Conservation (phyloP, 2,888 invertebrate species). For the Melinopterus prodromus region DNA sequence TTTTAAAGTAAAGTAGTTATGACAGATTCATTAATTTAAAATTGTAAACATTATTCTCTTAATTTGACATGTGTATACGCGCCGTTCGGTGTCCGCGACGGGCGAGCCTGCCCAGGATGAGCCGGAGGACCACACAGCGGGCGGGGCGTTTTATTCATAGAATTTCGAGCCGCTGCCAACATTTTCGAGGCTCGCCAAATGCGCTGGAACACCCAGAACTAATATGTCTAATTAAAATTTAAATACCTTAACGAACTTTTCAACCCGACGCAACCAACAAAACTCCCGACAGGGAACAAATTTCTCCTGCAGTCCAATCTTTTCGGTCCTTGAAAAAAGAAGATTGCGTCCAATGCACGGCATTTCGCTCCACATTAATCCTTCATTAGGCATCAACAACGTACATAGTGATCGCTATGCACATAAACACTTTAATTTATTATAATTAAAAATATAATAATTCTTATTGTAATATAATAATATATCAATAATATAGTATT, state of each 20-base stretch:
- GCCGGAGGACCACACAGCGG: constrained; percentile 46
- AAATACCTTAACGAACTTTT: constrained; percentile 40
- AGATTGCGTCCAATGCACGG: background rate
- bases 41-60: constrained; percentile 37
- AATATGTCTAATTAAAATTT: constrained; percentile 44
- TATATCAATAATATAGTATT: no score
- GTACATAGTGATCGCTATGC: no score
- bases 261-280: constrained; percentile 26
- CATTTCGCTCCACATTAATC: background rate
- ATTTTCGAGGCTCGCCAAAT: constrained; percentile 42
- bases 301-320: constrained; percentile 10
- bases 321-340: background rate
- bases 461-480: no score
- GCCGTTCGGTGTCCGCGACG: constrained; percentile 23
- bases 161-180: constrained; percentile 44
- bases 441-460: no score
- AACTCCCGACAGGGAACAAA: constrained; percentile 9
- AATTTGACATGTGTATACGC: constrained; percentile 37
- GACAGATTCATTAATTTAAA: constrained; percentile 37
- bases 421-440: no score
- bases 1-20: constrained; percentile 34
- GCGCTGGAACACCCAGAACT: constrained; percentile 46
- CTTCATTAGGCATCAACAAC: no score
- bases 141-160: constrained; percentile 46
- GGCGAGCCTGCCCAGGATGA: constrained; percentile 30